Base-by-base conservation (phyloP, 2,888 invertebrate species). In the Tiphia femorata region DNA sequence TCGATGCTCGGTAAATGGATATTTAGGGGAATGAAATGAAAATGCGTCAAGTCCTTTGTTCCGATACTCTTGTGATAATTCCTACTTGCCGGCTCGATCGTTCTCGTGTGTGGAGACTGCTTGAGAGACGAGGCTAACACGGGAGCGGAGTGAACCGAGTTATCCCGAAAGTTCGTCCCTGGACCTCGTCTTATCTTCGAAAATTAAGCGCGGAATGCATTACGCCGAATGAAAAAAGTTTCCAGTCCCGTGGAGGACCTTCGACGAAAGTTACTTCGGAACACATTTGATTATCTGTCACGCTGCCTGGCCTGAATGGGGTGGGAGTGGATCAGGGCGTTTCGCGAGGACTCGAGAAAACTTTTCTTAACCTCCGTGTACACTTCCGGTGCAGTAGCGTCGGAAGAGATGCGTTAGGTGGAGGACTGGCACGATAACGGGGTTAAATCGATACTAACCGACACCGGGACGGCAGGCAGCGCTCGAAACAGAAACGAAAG, bases 141-240 rank as follows among this genome's bases (percentile, higher is more conserved):
- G n/a, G n/a, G n/a, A n/a, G n/a, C n/a, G n/a, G n/a, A n/a, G n/a
- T n/a, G n/a, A n/a, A n/a, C n/a, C n/a, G n/a, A n/a, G n/a, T n/a
- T n/a, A n/a, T n/a, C n/a, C n/a, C n/a, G n/a, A n/a, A n/a, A n/a
- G n/a, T n/a, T n/a, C n/a, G n/a, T n/a, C n/a, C n/a, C n/a, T n/a
- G n/a, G n/a, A n/a, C n/a, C n/a, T n/a, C n/a, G 25, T 40, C 38
- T 47, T 62, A 62, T 53, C 58, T 49, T 44, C 21, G 49, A 44
- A 55, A 52, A 64, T 64, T 64, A 58, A 55, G 25, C 23, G 19
- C 20, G 8, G 35, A 16, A 14, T 56, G 50, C 58, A 49, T 59
- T 59, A 56, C 59, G 41, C 50, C 62, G 44, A 59, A 64, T 64
- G 64, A 64, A 64, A 64, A 59, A 64, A 64, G 53, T 62, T 64